phyloP scores from a whole-genome alignment of 2,113 vertebrate genomes.

The Excalfactoria chinensis region DNA sequence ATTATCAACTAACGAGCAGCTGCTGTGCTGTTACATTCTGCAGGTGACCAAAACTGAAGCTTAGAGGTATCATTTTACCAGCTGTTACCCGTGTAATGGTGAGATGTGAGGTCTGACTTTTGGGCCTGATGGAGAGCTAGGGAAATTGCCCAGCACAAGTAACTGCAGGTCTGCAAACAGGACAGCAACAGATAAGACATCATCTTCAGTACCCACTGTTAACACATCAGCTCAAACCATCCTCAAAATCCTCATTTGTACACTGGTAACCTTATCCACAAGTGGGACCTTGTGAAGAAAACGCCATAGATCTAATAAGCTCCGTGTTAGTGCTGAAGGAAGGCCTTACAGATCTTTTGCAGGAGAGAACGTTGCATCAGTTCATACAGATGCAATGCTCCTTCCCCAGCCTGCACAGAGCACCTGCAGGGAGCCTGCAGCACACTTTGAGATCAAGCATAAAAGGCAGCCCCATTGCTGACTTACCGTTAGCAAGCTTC shows the following conservation, averaged over 20 bases:
- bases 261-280: not conserved
- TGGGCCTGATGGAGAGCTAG: not conserved
- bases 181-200: not conserved
- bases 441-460: not conserved
- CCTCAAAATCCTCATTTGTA: not conserved
- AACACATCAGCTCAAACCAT: not conserved
- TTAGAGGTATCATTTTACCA: not conserved
- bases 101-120: not conserved
- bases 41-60: constrained; percentile 26
- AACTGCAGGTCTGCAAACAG: not conserved
- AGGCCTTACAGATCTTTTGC: not conserved
- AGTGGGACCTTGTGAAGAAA: not conserved
- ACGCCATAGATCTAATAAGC: not conserved
- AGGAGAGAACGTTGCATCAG: not conserved
- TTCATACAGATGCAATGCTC: not conserved
- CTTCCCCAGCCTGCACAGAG: not conserved
- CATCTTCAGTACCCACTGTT: not conserved
- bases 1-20: not conserved
- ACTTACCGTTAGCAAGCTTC: not conserved
- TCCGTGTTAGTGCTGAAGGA: not conserved
- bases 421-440: constrained; percentile 1
- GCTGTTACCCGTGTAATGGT: not conserved
- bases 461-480: not conserved
- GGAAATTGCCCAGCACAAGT: not conserved
- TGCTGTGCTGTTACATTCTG: not conserved